A percentile compares a stretch with the other conserved stretches of the same genome.
Evolutionary conservation across 1,140 invertebrate genomes (phyloP).

Genomic region (Maniola jurtina): DNA sequence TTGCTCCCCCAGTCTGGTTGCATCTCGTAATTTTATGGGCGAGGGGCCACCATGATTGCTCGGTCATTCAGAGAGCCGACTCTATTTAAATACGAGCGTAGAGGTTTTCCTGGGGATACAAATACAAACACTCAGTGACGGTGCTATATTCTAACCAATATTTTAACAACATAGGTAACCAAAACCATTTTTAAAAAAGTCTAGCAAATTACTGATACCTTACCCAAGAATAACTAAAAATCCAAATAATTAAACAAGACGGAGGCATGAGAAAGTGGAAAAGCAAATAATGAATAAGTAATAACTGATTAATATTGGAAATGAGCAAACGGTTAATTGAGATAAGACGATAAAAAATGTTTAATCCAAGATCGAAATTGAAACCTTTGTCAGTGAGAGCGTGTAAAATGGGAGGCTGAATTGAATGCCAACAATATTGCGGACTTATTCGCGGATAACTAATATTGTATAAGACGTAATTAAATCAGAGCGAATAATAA

Average conservation of each 20-base stretch:
- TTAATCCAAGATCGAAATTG: slow-evolving; percentile 51
- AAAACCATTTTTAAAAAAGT: no score
- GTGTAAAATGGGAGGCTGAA: slow-evolving; percentile 51
- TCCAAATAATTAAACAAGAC: background rate
- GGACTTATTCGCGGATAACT: slow-evolving; percentile 38
- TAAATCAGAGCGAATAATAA: background rate
- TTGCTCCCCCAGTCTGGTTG: slow-evolving; percentile 61
- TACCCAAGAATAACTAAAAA: no score
- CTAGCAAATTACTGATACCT: no score
- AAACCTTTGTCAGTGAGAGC: slow-evolving; percentile 46
- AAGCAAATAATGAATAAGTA: slow-evolving; percentile 29
- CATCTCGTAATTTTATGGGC: slow-evolving; percentile 68
- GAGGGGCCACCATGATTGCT: slow-evolving; percentile 59
- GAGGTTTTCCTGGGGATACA: background rate
- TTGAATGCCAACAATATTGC: slow-evolving; percentile 41
- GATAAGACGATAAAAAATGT: slow-evolving; percentile 32
- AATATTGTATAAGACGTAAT: slow-evolving; percentile 9
- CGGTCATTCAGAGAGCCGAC: slow-evolving; percentile 29
- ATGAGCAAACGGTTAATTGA: slow-evolving; percentile 20
- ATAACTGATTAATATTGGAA: slow-evolving; percentile 25
- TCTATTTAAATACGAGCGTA: slow-evolving; percentile 3
- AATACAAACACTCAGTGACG: background rate
- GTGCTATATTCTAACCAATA: no score
- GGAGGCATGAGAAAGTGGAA: slow-evolving; percentile 27
- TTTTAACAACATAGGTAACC: no score